phyloP scores from a whole-genome alignment of 2,797 vertebrate genomes.

The Aeoliscus strigatus region DNA sequence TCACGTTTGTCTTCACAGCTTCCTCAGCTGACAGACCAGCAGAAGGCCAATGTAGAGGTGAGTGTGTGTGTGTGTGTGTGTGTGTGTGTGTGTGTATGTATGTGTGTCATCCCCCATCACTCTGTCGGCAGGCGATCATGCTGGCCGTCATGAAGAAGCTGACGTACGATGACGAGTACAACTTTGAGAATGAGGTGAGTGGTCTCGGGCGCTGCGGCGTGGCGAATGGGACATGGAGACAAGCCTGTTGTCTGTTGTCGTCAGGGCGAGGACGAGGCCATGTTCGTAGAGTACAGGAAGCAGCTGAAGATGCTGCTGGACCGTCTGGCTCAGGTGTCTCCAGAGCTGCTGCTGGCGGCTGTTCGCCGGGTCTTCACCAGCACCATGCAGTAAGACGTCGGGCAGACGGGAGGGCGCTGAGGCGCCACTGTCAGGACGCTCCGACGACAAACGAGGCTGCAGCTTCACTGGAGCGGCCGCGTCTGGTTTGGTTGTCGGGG shows the following conservation, averaged over 20 bases:
- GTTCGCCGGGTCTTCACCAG: constrained; percentile 87
- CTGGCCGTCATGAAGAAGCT: constrained; percentile 97
- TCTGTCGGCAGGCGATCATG: constrained; percentile 83
- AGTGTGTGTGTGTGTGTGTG: constrained; percentile 14
- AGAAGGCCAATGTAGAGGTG: constrained; percentile 92
- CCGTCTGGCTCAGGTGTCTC: constrained; percentile 93
- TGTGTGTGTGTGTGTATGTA: not conserved
- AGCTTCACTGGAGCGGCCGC: no score
- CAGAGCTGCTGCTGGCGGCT: constrained; percentile 89
- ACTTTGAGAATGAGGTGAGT: constrained; percentile 95
- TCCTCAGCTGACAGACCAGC: constrained; percentile 85
- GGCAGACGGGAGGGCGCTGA: no score
- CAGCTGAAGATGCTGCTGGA: constrained; percentile 95
- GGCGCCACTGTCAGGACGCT: no score
- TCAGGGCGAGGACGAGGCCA: constrained; percentile 98
- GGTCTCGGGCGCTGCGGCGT: no score
- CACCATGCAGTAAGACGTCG: constrained; percentile 85
- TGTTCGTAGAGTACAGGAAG: constrained; percentile 99
- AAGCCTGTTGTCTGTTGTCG: not conserved
- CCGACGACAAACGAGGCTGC: no score
- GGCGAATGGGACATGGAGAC: no score
- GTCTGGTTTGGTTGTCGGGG: no score
- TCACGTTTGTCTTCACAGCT: constrained; percentile 70
- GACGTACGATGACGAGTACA: constrained; percentile 98
- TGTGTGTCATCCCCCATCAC: no score